These are phyloP conservation scores for Enteromius afrohamiltoni DNA, from an alignment of 2,797 vertebrate species.

Conservation along the genomic window DNA sequence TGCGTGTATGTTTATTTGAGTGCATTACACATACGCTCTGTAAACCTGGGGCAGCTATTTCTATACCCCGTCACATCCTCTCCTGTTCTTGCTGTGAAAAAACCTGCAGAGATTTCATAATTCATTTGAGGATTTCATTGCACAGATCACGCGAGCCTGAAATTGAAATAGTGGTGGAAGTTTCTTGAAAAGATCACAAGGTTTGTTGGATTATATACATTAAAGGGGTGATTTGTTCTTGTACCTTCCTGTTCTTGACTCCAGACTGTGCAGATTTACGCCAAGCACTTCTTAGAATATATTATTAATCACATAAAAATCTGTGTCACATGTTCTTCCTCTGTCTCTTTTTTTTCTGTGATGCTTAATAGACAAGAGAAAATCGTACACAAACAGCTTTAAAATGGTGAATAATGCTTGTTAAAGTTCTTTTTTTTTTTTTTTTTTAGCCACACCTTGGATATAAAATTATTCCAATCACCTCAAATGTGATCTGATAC, in stretches of 20 bases:
- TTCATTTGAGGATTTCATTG: slow-evolving; percentile 2
- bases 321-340: background rate
- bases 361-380: background rate
- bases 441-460: background rate
- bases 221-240: background rate
- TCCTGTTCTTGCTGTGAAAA: background rate
- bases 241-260: background rate
- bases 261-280: background rate
- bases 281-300: background rate
- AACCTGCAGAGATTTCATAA: slow-evolving; percentile 12
- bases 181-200: background rate
- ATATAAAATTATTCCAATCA: background rate
- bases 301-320: background rate
- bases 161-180: background rate
- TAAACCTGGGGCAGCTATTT: background rate
- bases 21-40: slow-evolving; percentile 1
- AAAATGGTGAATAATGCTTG: background rate
- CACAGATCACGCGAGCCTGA: background rate
- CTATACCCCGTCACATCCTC: background rate
- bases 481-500: background rate
- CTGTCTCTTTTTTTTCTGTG: background rate
- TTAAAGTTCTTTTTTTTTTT: background rate
- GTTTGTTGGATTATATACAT: background rate
- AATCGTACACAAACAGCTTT: slow-evolving; percentile 8
- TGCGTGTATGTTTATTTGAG: slow-evolving; percentile 1